These are phyloP conservation scores for Eulemur mongoz DNA, from an alignment of 2,797 vertebrate species.

Conservation along the genomic window DNA sequence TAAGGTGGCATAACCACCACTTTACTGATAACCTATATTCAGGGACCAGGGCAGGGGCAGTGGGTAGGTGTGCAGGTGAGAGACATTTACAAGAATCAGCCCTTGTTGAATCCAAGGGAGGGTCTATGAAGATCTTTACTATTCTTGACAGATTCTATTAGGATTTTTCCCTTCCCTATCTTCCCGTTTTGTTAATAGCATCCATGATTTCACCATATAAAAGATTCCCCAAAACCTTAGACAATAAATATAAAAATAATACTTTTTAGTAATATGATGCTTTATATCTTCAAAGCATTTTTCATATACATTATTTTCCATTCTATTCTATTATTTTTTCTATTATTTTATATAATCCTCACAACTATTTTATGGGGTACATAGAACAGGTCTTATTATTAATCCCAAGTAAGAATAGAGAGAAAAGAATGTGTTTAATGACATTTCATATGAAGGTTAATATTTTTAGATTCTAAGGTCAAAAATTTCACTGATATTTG, in stretches of 20 bases:
- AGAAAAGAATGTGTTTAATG: not conserved
- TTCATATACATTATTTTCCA: not conserved
- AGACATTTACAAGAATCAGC: not conserved
- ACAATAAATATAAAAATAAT: not conserved
- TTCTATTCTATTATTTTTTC: too few relatives aligned
- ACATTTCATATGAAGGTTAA: not conserved
- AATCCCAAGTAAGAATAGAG: not conserved
- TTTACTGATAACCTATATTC: not conserved
- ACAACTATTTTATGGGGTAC: not conserved
- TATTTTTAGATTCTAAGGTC: not conserved
- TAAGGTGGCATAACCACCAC: not conserved
- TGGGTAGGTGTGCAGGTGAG: rapidly evolving
- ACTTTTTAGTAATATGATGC: not conserved
- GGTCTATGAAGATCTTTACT: not conserved
- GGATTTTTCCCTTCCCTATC: not conserved
- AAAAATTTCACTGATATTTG: not conserved
- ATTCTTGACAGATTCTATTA: not conserved
- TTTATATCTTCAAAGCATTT: not conserved
- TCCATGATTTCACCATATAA: not conserved
- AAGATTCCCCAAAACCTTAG: not conserved
- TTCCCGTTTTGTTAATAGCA: not conserved
- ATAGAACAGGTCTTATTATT: not conserved
- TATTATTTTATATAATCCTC: not conserved
- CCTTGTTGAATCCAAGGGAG: not conserved
- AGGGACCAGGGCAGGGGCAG: too few relatives aligned